Conservation (phyloP, 1,140 invertebrate genomes). For the Agrypnia vestita region DNA sequence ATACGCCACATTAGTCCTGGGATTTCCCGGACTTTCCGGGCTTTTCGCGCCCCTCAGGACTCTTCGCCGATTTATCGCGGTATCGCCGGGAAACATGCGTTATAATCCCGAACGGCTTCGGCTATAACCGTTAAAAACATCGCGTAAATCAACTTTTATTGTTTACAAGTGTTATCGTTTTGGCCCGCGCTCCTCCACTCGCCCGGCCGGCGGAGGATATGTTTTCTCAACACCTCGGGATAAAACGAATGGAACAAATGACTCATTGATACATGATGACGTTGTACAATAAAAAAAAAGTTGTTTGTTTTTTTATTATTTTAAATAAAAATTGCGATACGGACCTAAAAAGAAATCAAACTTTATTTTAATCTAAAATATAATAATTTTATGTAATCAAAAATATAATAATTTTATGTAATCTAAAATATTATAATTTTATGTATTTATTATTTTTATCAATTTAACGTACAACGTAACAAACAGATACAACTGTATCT, state of each 20-base stretch:
- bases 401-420: too few relatives aligned
- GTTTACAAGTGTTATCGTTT: constrained; percentile 60
- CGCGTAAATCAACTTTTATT: constrained; percentile 60
- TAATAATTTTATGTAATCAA: too few relatives aligned
- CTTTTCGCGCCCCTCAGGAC: constrained; percentile 32
- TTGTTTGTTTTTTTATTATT: too few relatives aligned
- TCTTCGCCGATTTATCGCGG: constrained; percentile 32
- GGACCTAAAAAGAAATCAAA: too few relatives aligned
- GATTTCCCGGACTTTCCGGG: constrained; percentile 35
- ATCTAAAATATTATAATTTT: too few relatives aligned
- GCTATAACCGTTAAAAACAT: constrained; percentile 60
- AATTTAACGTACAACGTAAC: too few relatives aligned
- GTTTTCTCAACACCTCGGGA: constrained; percentile 37
- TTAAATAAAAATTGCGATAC: too few relatives aligned
- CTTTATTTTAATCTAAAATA: too few relatives aligned
- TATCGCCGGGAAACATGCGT: constrained; percentile 57
- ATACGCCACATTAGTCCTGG: constrained; percentile 39
- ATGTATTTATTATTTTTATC: too few relatives aligned
- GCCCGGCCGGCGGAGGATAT: constrained; percentile 14
- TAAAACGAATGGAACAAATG: constrained; percentile 9
- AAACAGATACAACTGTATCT: too few relatives aligned
- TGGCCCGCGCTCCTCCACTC: constrained; percentile 16
- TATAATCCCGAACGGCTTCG: constrained; percentile 51
- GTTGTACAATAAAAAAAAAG: too few relatives aligned
- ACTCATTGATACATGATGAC: constrained; percentile 3